phyloP scores from a whole-genome alignment of 2,888 invertebrate genomes.

The Agonopterix arenella region DNA sequence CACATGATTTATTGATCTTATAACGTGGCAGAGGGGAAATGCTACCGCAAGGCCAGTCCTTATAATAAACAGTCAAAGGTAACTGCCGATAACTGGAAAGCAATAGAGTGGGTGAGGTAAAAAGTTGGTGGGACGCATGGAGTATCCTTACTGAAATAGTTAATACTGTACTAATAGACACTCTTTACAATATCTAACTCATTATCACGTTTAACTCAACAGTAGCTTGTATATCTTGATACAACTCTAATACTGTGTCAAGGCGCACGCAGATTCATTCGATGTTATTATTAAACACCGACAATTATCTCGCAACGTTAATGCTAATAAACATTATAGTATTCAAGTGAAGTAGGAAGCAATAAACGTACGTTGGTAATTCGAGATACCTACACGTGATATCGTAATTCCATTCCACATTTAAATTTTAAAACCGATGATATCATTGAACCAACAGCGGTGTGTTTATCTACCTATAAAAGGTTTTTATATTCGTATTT shows the following conservation, averaged over 20 bases:
- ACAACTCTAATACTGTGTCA: slow-evolving; percentile 3
- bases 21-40: too few species aligned
- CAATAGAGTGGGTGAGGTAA: too few species aligned
- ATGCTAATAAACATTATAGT: slow-evolving; percentile 13
- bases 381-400: slow-evolving; percentile 18
- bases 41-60: too few species aligned
- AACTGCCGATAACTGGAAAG: too few species aligned
- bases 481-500: too few species aligned
- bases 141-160: too few species aligned
- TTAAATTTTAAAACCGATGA: slow-evolving; percentile 31
- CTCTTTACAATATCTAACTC: too few species aligned
- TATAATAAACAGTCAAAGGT: too few species aligned
- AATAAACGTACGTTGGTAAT: slow-evolving; percentile 13
- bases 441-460: slow-evolving; percentile 27
- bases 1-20: too few species aligned
- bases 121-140: too few species aligned
- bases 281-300: neutral
- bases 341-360: slow-evolving; percentile 35
- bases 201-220: neutral
- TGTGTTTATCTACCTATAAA: neutral
- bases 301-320: too few species aligned
- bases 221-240: neutral
- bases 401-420: slow-evolving; percentile 16
- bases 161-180: too few species aligned
- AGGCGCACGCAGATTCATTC: slow-evolving; percentile 3